Base-by-base conservation (phyloP, 2,113 vertebrate species). In the Stigmatopora argus region DNA sequence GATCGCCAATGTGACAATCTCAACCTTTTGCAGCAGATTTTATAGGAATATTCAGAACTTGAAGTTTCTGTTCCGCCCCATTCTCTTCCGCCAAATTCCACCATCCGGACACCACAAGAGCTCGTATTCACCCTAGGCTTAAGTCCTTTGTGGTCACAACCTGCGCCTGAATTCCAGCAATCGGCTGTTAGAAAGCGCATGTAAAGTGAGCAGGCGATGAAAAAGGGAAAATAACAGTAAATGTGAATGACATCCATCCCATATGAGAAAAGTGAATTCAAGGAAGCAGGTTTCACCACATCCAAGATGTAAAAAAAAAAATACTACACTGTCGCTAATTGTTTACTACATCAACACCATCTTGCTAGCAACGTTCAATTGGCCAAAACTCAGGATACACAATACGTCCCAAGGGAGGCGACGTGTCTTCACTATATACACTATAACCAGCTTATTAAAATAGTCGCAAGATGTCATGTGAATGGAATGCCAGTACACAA, bases 91-190 rank as follows among this genome's bases (percentile, higher is more conserved):
- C 66, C 63, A 35, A 60, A 53, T 66, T 62, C 69, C 53, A 76
- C 19, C 70, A 47, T 14, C 23, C 49, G 55, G 44, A 63, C 23
- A 62, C 10, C 31, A 68, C 63, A 72, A 65, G 23, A 58, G 61
- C 77, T 55, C 61, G 46, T 70, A 71, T 72, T 69, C 47, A 70
- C 72, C 79, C 73, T 49, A 73, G 67, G 69, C 74, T 79, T 64
- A 61, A 69, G 70, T 51, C 69, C 63, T 78, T 79, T 76, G 72
- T 78, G 71, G 79, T 79, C 77, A 31, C 26, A 72, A 82, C 80
- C 82, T 81, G 71, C 73, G 72, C 74, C 75, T 72, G 76, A 79
- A 82, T 78, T 85, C 79, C 74, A 78, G 71, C 65, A 72, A 72
- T 48, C 70, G 66, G 60, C 66, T 51, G 71, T 70, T 67, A 62